phyloP scores from a whole-genome alignment of 2,888 invertebrate species.

The Muschampia staudingeri region DNA sequence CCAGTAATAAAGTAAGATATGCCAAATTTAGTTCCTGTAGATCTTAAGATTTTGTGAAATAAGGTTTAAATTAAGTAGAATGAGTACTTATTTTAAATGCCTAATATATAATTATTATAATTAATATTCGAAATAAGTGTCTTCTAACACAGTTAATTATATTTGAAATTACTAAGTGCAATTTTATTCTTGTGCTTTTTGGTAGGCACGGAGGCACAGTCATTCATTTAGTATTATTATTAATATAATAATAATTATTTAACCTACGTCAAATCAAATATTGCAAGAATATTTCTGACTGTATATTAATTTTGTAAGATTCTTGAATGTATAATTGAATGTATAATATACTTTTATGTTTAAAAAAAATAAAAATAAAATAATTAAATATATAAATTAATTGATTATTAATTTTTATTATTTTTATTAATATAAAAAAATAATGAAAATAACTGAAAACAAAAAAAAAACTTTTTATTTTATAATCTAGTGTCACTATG shows the following conservation, averaged over 20 bases:
- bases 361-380: no score
- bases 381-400: no score
- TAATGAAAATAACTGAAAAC: no score
- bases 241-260: constrained; percentile 48
- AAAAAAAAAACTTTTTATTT: no score
- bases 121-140: not conserved
- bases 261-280: constrained; percentile 69
- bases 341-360: not conserved
- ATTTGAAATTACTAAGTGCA: constrained; percentile 68
- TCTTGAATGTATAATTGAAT: not conserved
- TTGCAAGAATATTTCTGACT: constrained; percentile 37
- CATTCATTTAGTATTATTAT: constrained; percentile 75
- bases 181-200: constrained; percentile 85
- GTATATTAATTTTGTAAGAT: not conserved
- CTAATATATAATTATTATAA: not conserved
- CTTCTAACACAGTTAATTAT: constrained; percentile 23
- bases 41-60: not conserved
- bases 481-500: no score
- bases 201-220: constrained; percentile 90
- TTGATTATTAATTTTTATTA: no score
- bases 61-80: not conserved
- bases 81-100: not conserved
- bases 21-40: no score
- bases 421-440: no score
- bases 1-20: no score